phyloP scores from a whole-genome alignment of 2,888 invertebrate species.

The Gortyna flavago region DNA sequence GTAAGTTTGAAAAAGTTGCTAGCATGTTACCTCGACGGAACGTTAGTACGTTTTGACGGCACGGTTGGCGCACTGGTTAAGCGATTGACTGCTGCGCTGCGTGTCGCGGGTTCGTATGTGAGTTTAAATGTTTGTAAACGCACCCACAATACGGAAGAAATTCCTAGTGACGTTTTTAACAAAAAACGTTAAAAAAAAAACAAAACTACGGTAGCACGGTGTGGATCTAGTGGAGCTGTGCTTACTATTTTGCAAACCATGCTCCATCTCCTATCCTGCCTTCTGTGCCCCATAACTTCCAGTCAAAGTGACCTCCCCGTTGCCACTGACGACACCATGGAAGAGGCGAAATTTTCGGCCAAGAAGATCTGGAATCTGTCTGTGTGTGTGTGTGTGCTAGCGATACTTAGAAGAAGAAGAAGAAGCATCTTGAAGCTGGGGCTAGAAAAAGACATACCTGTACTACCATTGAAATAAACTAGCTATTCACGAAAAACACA shows the following conservation, averaged over 20 bases:
- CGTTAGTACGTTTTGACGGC: no score
- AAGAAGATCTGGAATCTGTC: neutral
- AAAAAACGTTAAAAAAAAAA: no score
- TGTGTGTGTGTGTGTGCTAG: no score
- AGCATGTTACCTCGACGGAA: neutral
- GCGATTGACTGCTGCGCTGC: no score
- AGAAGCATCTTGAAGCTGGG: neutral
- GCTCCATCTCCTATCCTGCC: neutral
- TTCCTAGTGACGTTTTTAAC: no score
- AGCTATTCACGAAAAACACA: neutral
- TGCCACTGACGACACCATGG: no score
- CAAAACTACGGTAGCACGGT: no score
- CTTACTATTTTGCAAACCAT: neutral
- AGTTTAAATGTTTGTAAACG: no score
- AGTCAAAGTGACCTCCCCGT: neutral
- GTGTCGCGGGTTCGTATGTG: no score
- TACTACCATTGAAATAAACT: neutral
- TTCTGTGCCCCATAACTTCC: neutral
- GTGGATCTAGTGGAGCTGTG: no score
- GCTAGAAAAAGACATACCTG: neutral
- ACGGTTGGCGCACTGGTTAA: no score
- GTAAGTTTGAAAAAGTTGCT: neutral
- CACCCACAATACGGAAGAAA: no score
- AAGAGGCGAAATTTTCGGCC: neutral
- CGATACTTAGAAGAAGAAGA: neutral